Base-by-base conservation (phyloP, 2,888 invertebrate species). In the Tetramorium bicarinatum region DNA sequence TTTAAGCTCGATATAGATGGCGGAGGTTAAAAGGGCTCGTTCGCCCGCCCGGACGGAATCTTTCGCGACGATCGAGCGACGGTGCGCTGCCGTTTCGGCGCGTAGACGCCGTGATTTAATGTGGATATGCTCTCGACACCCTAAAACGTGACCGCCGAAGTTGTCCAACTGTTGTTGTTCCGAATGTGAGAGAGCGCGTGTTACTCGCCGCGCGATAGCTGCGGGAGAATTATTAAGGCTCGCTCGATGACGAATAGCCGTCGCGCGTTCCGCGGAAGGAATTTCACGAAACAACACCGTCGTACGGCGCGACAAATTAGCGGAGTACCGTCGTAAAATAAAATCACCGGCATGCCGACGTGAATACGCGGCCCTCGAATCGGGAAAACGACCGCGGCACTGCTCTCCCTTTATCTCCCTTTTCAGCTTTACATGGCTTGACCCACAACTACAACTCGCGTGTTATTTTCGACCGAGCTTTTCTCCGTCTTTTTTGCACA, bases 1-100 rank as follows among this genome's bases (percentile, higher is more conserved):
- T 93, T 93, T 93, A 93, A 94, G 93, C 93, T 88, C 92, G 92
- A 92, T 92, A 89, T 84, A 90, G 92, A 93, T 92, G 92, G 91
- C 87, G 86, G 83, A 88, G 87, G 90, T 90, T 87, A 76, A 56
- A 56, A 89, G 71, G 81, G 84, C 69, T 84, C 85, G 77, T 82
- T 84, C 79, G 62, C 34, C 21, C 47, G 15, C 34, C 21, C 21
- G 18, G 11, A 15, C 72, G 82, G 87, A 85, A 89, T 88, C 86
- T 85, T 87, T 75, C 84, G 86, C 84, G 79, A 84, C 82, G 81
- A 84, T 86, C 83, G 77, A 91, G 85, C 81, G 85, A 79, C 85
- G 82, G 84, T n/a, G 25, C 85, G 80, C 76, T 81, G 67, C 25
- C 25, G 56, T 56, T n/a, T 11, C n/a, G 29, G 56, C 15, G 82